Percentiles rank a stretch among this genome's conserved stretches.
Evolutionary conservation across 1,140 invertebrate genomes (phyloP).

Genomic region (Pachypeltis micranthus): DNA sequence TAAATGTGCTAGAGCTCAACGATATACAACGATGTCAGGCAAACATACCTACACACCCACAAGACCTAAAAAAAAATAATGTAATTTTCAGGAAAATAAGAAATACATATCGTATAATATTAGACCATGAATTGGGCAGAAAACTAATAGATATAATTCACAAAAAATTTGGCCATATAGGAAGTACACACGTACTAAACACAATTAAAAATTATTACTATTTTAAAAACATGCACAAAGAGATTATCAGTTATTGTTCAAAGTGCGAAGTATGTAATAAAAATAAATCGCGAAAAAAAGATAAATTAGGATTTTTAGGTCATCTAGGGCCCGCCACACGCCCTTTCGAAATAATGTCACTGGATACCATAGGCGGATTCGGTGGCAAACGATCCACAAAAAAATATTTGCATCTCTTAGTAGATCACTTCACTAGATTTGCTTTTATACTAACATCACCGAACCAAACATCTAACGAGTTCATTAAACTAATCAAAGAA

Average conservation of each 20-base stretch:
- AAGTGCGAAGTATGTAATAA: conserved; percentile 30
- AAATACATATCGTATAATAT: conserved; percentile 27
- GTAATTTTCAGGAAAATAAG: conserved; percentile 10
- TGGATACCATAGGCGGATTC: conserved; percentile 28
- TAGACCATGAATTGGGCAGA: conserved; percentile 23
- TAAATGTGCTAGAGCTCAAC: conserved; percentile 4
- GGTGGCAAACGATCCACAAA: conserved; percentile 21
- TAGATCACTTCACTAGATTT: conserved; percentile 25
- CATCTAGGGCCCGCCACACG: conserved; percentile 32
- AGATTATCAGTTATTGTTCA: conserved; percentile 28
- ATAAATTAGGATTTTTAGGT: conserved; percentile 26
- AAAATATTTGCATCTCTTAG: conserved; percentile 27
- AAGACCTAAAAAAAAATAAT: conserved; percentile 5
- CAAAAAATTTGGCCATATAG: conserved; percentile 23
- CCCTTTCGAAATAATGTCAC: conserved; percentile 31
- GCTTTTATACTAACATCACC: conserved; percentile 22
- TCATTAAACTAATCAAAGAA: not conserved
- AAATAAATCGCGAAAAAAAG: conserved; percentile 30
- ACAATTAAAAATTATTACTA: conserved; percentile 25
- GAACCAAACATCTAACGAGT: conserved; percentile 12
- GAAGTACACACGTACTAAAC: conserved; percentile 25
- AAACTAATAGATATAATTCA: conserved; percentile 25
- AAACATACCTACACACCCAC: not conserved
- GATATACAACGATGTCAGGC: conserved; percentile 3
- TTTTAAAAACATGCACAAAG: conserved; percentile 24